These are phyloP conservation scores for Augochlorella aurata DNA, from an alignment of 2,888 invertebrate genomes.

Conservation along the genomic window DNA sequence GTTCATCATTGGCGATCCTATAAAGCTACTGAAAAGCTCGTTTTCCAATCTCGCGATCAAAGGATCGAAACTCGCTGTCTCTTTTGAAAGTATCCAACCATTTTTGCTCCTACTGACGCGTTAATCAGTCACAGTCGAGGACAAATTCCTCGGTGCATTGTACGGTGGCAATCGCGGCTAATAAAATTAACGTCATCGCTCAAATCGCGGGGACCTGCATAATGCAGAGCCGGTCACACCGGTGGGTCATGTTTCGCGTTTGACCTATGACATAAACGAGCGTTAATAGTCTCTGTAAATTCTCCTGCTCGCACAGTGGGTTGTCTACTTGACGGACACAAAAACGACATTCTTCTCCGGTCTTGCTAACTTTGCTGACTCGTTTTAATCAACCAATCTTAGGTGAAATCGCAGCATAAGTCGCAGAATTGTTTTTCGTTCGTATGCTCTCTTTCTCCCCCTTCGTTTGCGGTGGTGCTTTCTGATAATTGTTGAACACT, in stretches of 20 bases:
- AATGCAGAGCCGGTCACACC: neutral
- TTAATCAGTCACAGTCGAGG: conserved; percentile 3
- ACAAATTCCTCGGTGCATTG: neutral
- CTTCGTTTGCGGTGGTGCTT: no score
- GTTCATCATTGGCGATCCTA: neutral
- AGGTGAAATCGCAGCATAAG: no score
- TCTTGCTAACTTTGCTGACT: no score
- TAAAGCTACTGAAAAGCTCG: neutral
- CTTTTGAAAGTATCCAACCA: conserved; percentile 14
- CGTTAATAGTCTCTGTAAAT: conserved; percentile 57
- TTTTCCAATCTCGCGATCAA: neutral
- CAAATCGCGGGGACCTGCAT: neutral
- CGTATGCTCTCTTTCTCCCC: no score
- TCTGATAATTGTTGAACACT: no score
- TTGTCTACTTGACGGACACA: neutral
- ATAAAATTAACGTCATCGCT: conserved; percentile 15
- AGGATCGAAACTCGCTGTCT: neutral
- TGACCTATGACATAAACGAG: conserved; percentile 42
- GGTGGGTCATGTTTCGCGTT: conserved; percentile 29
- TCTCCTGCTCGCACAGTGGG: conserved; percentile 34
- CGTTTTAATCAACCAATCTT: no score
- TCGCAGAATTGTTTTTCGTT: no score
- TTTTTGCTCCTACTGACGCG: neutral
- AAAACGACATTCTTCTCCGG: no score
- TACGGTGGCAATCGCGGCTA: conserved; percentile 5